Conservation (phyloP, 2,888 invertebrate species). For the Drosophila ezoana region DNA sequence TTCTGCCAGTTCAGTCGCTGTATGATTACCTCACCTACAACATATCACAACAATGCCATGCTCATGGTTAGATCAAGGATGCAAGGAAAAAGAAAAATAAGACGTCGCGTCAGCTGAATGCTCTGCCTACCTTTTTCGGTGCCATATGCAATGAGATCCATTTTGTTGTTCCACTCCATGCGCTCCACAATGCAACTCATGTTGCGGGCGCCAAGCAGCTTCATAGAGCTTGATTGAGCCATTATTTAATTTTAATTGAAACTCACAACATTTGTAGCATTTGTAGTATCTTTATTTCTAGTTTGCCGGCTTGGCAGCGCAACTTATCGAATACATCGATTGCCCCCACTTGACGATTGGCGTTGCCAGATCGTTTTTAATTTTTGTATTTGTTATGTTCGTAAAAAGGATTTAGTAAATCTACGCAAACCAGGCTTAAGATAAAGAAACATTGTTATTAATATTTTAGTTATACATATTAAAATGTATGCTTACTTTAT, state of each 20-base stretch:
- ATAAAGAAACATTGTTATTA: constrained; percentile 7
- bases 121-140: constrained; percentile 90
- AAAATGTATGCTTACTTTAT: constrained; percentile 34
- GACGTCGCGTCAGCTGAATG: not conserved
- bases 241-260: constrained; percentile 52
- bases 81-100: no score
- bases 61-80: no score
- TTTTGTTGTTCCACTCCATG: constrained; percentile 97
- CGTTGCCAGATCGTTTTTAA: constrained; percentile 33
- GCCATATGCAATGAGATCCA: constrained; percentile 96
- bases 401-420: constrained; percentile 4
- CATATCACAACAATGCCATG: no score
- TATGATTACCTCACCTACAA: constrained; percentile 92
- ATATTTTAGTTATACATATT: constrained; percentile 41
- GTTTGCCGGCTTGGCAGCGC: constrained; percentile 41
- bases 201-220: constrained; percentile 83
- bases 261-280: constrained; percentile 1
- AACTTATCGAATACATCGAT: constrained; percentile 45
- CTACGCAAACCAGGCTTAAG: constrained; percentile 7
- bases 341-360: not conserved
- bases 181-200: constrained; percentile 87
- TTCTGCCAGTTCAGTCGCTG: constrained; percentile 97
- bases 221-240: constrained; percentile 83
- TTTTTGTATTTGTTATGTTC: not conserved
- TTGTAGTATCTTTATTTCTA: constrained; percentile 7